Conservation (phyloP, 1,140 invertebrate genomes). For the Drosophila funebris region DNA sequence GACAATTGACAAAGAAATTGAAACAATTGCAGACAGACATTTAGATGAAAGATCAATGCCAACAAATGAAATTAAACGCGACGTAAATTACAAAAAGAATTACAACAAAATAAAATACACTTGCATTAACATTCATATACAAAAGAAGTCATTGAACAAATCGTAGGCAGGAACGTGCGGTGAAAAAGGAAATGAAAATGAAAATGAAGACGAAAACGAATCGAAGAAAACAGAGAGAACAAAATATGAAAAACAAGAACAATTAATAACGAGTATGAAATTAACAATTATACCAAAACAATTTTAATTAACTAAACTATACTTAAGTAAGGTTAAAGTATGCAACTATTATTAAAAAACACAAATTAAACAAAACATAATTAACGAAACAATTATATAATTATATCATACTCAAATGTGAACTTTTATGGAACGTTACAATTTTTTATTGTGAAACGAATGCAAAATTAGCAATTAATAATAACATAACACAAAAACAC, state of each 20-base stretch:
- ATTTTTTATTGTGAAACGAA: slow-evolving; percentile 61
- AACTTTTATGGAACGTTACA: slow-evolving; percentile 68
- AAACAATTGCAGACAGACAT: slow-evolving; percentile 30
- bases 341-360: slow-evolving; percentile 65
- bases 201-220: slow-evolving; percentile 24
- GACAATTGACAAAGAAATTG: slow-evolving; percentile 24
- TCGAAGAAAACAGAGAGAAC: not conserved
- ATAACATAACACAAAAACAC: slow-evolving; percentile 17
- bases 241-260: slow-evolving; percentile 52
- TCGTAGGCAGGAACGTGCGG: slow-evolving; percentile 84
- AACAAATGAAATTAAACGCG: slow-evolving; percentile 49
- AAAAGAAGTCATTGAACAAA: slow-evolving; percentile 79
- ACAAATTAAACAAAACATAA: slow-evolving; percentile 50
- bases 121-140: slow-evolving; percentile 59
- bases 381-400: slow-evolving; percentile 71
- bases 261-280: slow-evolving; percentile 74
- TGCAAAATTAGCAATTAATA: slow-evolving; percentile 50
- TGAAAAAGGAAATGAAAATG: slow-evolving; percentile 65
- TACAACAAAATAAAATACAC: slow-evolving; percentile 50
- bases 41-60: slow-evolving; percentile 55
- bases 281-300: slow-evolving; percentile 73
- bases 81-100: slow-evolving; percentile 66
- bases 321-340: slow-evolving; percentile 66
- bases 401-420: slow-evolving; percentile 55
- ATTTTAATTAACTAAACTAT: slow-evolving; percentile 78